Evolutionary conservation across 2,888 invertebrate genomes (phyloP).

Genomic region (Scaeva pyrastri): DNA sequence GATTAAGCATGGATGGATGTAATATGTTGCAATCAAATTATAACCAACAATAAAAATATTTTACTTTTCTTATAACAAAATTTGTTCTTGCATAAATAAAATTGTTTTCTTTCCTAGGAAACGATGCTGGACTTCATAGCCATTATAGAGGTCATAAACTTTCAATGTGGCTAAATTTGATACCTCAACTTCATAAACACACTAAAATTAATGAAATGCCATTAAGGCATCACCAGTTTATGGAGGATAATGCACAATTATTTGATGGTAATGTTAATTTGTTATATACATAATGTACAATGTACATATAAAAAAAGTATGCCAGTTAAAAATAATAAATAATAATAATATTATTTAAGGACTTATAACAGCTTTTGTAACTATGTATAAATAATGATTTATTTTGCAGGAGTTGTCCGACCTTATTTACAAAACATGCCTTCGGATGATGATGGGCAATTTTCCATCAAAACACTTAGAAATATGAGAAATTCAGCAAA

Average conservation of each 20-base stretch:
- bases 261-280: slow-evolving; percentile 87
- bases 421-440: slow-evolving; percentile 86
- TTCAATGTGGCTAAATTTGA: slow-evolving; percentile 95
- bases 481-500: slow-evolving; percentile 19
- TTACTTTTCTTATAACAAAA: too few species aligned
- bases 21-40: too few species aligned
- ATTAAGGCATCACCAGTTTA: slow-evolving; percentile 94
- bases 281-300: too few species aligned
- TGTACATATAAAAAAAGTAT: too few species aligned
- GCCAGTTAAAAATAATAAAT: too few species aligned
- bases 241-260: slow-evolving; percentile 91
- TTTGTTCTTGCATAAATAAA: not conserved
- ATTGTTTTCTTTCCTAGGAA: slow-evolving; percentile 84
- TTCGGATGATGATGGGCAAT: slow-evolving; percentile 79
- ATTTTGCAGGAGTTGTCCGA: slow-evolving; percentile 88
- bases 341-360: not conserved
- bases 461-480: slow-evolving; percentile 47
- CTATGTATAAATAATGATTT: not conserved
- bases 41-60: too few species aligned
- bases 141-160: slow-evolving; percentile 97
- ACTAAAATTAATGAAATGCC: slow-evolving; percentile 91
- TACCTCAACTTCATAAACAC: slow-evolving; percentile 94
- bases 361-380: slow-evolving; percentile 13
- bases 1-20: too few species aligned
- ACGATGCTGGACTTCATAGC: slow-evolving; percentile 91